Evolutionary conservation across 2,113 vertebrate species (phyloP).

Genomic region (Dasyurus viverrinus): DNA sequence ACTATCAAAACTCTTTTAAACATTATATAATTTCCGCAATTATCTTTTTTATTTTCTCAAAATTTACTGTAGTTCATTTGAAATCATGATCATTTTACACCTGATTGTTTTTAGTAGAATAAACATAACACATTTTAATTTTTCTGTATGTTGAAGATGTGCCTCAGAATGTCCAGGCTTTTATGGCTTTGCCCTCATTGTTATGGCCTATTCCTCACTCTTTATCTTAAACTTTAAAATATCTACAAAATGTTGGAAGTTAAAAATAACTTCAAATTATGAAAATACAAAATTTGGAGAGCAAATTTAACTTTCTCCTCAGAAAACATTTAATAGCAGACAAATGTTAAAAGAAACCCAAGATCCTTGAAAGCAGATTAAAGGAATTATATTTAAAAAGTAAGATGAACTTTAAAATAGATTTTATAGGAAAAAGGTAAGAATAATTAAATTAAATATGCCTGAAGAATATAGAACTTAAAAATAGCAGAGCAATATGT

Average conservation of each 20-base stretch:
- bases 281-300: neutral
- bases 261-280: neutral
- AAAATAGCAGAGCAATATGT: constrained; percentile 64
- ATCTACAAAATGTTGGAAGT: neutral
- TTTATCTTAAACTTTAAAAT: constrained; percentile 10
- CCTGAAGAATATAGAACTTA: constrained; percentile 79
- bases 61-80: neutral
- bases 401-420: constrained; percentile 83
- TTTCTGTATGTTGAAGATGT: no score
- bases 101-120: neutral
- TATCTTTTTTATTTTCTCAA: neutral
- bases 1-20: no score
- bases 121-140: neutral
- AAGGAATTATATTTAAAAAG: constrained; percentile 76
- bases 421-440: constrained; percentile 82
- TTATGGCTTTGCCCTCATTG: neutral
- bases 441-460: constrained; percentile 83
- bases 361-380: constrained; percentile 52
- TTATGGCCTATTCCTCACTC: neutral
- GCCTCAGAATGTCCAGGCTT: neutral
- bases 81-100: neutral
- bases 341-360: constrained; percentile 52
- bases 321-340: constrained; percentile 34
- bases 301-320: neutral
- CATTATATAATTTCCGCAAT: neutral